phyloP scores from a whole-genome alignment of 64 coral and sea anemone genomes.

The Montipora foliosa region DNA sequence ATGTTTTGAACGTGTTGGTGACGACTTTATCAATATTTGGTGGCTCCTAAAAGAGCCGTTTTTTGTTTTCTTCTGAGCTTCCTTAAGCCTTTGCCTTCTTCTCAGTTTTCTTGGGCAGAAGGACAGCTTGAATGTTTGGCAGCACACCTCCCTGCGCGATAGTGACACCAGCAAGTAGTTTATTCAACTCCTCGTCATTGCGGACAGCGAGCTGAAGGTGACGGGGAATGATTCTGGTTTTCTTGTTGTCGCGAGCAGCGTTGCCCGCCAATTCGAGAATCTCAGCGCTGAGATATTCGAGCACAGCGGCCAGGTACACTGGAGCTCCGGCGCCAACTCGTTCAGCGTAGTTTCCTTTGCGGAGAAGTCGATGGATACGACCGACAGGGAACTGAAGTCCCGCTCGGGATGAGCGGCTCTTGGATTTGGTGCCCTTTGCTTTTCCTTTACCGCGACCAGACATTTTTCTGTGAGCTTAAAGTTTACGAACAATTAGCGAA shows the following conservation, averaged over 20 bases:
- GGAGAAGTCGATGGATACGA: constrained; percentile 30
- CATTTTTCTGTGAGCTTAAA: not conserved
- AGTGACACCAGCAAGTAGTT: constrained; percentile 20
- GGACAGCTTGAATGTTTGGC: constrained; percentile 23
- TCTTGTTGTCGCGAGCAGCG: constrained; percentile 50
- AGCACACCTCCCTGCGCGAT: constrained; percentile 30
- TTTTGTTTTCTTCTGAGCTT: not conserved
- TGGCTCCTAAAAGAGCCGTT: constrained; percentile 43
- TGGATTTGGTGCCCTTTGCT: constrained; percentile 37
- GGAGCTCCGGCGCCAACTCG: constrained; percentile 37
- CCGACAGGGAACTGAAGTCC: constrained; percentile 32
- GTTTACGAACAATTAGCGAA: too few relatives aligned
- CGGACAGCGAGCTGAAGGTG: constrained; percentile 20
- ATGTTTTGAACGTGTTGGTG: not conserved
- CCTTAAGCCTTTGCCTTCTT: constrained; percentile 21
- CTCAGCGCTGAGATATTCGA: constrained; percentile 25
- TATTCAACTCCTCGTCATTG: constrained; percentile 30
- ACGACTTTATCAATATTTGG: not conserved
- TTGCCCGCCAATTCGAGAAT: constrained; percentile 34
- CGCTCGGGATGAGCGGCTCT: constrained; percentile 20
- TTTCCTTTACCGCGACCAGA: constrained; percentile 45
- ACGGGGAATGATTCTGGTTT: constrained; percentile 22
- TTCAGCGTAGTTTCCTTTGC: constrained; percentile 32
- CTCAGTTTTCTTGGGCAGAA: constrained; percentile 26
- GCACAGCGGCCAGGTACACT: constrained; percentile 25